These are phyloP conservation scores for Sciurus niger DNA, from an alignment of 2,113 vertebrate genomes.

Conservation along the genomic window DNA sequence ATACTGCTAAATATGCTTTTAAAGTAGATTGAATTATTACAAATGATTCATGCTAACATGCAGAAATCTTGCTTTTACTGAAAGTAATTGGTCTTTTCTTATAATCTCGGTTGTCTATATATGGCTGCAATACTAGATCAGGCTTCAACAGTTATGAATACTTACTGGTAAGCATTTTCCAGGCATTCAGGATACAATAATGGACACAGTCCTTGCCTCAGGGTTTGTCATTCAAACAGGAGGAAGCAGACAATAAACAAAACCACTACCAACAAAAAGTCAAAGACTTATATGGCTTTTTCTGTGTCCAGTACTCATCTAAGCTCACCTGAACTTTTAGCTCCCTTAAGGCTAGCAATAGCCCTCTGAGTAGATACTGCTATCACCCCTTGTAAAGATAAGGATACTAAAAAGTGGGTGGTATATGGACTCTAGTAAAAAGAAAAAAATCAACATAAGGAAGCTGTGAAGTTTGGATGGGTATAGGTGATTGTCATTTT, in stretches of 20 bases:
- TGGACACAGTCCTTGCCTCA: not conserved
- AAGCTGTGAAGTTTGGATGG: not conserved
- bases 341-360: not conserved
- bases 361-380: not conserved
- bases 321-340: too few relatives aligned
- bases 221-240: not conserved
- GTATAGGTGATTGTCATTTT: not conserved
- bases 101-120: constrained; percentile 55
- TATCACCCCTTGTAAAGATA: not conserved
- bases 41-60: constrained; percentile 25
- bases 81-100: constrained; percentile 57
- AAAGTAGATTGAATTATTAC: constrained; percentile 53
- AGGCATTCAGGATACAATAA: not conserved
- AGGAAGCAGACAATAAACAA: not conserved
- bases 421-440: not conserved
- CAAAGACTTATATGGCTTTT: not conserved
- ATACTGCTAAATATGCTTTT: constrained; percentile 35
- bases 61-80: constrained; percentile 44
- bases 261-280: not conserved
- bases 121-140: constrained; percentile 36
- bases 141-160: not conserved
- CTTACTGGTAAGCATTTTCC: constrained; percentile 14
- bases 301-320: not conserved
- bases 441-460: not conserved
- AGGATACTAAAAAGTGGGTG: not conserved